Evolutionary conservation across 2,888 invertebrate species (phyloP).

Genomic region (Aphidius colemani): DNA sequence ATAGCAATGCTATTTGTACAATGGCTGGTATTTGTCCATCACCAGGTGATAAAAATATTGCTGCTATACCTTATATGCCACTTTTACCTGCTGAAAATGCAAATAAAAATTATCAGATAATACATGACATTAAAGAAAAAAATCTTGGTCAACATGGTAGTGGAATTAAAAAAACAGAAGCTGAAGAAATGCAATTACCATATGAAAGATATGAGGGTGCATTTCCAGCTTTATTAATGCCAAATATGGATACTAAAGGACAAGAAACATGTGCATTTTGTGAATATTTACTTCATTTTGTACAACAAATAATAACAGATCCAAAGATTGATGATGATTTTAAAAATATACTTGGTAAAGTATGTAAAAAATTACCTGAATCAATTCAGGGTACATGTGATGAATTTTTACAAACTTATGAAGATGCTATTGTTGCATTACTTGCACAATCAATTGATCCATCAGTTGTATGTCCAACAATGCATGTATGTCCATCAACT

Average conservation of each 20-base stretch:
- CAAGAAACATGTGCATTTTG: conserved; percentile 76
- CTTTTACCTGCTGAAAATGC: conserved; percentile 62
- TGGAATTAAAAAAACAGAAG: conserved; percentile 38
- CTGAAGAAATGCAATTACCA: conserved; percentile 60
- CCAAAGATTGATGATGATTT: conserved; percentile 73
- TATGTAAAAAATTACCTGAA: conserved; percentile 72
- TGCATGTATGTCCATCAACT: conserved; percentile 71
- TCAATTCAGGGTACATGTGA: conserved; percentile 70
- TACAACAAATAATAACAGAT: conserved; percentile 75
- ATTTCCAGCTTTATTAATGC: conserved; percentile 34
- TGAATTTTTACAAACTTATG: conserved; percentile 78
- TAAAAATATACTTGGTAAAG: conserved; percentile 68
- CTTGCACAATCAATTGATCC: conserved; percentile 81
- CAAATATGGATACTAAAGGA: conserved; percentile 53
- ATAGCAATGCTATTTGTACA: conserved; percentile 73
- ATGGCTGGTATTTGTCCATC: conserved; percentile 72
- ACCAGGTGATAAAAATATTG: conserved; percentile 43
- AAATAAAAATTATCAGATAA: conserved; percentile 41
- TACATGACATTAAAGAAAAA: conserved; percentile 35
- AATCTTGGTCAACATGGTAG: conserved; percentile 26
- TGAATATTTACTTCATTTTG: conserved; percentile 79
- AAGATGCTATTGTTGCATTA: conserved; percentile 77
- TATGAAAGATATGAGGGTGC: conserved; percentile 60
- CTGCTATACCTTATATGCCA: conserved; percentile 65
- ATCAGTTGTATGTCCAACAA: conserved; percentile 73